A percentile compares a stretch with the other conserved stretches of the same genome.
Conservation (phyloP, 2,888 invertebrate species). For the Theretra japonica region DNA sequence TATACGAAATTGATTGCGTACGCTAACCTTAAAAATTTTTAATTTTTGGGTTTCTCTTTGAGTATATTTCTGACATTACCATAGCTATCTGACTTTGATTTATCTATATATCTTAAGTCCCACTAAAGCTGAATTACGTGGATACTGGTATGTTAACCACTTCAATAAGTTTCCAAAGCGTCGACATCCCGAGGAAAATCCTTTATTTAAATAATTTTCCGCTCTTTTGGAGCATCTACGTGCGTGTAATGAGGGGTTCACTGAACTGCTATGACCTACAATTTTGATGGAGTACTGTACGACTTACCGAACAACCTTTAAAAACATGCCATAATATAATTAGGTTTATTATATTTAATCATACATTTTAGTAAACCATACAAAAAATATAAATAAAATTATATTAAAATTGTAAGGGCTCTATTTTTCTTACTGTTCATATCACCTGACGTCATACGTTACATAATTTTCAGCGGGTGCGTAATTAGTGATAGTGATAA, state of each 20-base stretch:
- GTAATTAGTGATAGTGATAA: too few relatives aligned
- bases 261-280: neutral
- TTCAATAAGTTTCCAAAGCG: neutral
- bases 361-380: too few relatives aligned
- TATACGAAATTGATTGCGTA: neutral
- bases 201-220: slow-evolving; percentile 1
- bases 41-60: neutral
- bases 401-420: neutral
- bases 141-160: neutral
- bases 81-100: neutral
- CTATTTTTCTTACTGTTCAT: neutral
- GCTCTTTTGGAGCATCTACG: neutral
- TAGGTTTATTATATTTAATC: too few relatives aligned
- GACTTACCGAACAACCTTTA: neutral
- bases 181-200: neutral
- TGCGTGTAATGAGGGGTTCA: neutral
- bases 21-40: neutral
- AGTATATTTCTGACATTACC: neutral
- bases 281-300: neutral
- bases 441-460: neutral
- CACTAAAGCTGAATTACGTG: neutral
- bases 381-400: neutral
- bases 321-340: too few relatives aligned
- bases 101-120: neutral
- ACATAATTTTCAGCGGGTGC: too few relatives aligned